These are phyloP conservation scores for Hemitrygon akajei DNA, from an alignment of 2,797 vertebrate species.

Conservation along the genomic window DNA sequence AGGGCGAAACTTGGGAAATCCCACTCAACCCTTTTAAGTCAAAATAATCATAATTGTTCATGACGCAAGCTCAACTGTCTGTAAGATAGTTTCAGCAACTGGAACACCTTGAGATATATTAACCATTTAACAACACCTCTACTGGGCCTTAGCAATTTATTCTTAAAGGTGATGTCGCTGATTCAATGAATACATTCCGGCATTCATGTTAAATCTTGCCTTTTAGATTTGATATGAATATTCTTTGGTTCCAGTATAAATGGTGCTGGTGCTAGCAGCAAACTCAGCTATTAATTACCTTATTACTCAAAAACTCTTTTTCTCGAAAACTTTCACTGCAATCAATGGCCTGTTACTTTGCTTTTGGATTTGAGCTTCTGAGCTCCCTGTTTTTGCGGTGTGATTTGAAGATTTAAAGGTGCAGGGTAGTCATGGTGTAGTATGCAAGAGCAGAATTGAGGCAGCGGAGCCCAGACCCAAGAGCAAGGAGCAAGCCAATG, in stretches of 20 bases:
- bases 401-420: too few species aligned
- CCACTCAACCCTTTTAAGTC: background rate
- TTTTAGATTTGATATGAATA: background rate
- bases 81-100: background rate
- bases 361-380: too few species aligned
- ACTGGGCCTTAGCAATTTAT: background rate
- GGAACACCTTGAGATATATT: background rate
- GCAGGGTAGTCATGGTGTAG: too few species aligned
- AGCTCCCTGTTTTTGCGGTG: too few species aligned
- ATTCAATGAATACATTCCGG: background rate
- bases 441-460: too few species aligned
- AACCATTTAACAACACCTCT: background rate
- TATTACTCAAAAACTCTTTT: too few species aligned
- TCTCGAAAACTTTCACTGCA: too few species aligned
- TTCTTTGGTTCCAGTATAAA: background rate
- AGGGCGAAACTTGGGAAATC: background rate
- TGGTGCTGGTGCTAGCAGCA: too few species aligned
- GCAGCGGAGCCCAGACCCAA: too few species aligned
- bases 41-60: background rate
- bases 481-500: too few species aligned
- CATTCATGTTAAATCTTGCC: background rate
- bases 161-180: background rate
- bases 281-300: too few species aligned
- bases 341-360: too few species aligned
- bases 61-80: background rate